Conservation (phyloP, 2,797 vertebrate species). For the Scolopax bukidnonensis region DNA sequence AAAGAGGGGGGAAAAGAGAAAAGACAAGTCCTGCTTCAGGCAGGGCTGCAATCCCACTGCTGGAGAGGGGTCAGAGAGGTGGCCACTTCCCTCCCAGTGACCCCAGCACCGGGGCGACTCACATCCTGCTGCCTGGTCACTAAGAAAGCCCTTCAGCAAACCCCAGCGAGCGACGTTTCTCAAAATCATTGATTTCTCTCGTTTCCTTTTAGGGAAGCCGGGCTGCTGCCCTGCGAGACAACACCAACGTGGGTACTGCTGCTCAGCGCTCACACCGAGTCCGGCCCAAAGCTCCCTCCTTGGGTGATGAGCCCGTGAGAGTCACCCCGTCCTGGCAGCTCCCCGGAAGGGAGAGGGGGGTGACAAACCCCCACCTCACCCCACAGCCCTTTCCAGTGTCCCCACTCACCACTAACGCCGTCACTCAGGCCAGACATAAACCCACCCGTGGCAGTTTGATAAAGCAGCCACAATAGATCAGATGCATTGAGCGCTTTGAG, state of each 20-base stretch:
- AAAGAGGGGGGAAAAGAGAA: neutral
- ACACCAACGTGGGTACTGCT: rapidly evolving
- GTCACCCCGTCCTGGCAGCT: neutral
- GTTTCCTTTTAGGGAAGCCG: neutral
- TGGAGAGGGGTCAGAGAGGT: conserved; percentile 9
- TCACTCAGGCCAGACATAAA: neutral
- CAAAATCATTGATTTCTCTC: rapidly evolving
- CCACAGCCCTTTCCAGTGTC: rapidly evolving
- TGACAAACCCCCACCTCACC: rapidly evolving
- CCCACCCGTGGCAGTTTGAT: rapidly evolving
- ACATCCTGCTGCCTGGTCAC: neutral
- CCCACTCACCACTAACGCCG: rapidly evolving
- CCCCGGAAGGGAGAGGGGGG: neutral
- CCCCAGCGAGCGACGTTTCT: neutral
- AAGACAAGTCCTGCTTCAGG: neutral
- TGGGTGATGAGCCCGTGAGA: rapidly evolving
- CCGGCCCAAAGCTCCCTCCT: neutral
- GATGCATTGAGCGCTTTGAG: neutral
- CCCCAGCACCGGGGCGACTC: neutral
- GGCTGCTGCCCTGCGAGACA: neutral
- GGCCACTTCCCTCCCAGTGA: conserved; percentile 24
- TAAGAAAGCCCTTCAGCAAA: neutral
- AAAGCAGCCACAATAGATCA: neutral
- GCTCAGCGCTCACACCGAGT: neutral
- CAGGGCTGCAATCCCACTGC: neutral